phyloP scores from a whole-genome alignment of 2,113 vertebrate species.

The Callopanchax toddi region DNA sequence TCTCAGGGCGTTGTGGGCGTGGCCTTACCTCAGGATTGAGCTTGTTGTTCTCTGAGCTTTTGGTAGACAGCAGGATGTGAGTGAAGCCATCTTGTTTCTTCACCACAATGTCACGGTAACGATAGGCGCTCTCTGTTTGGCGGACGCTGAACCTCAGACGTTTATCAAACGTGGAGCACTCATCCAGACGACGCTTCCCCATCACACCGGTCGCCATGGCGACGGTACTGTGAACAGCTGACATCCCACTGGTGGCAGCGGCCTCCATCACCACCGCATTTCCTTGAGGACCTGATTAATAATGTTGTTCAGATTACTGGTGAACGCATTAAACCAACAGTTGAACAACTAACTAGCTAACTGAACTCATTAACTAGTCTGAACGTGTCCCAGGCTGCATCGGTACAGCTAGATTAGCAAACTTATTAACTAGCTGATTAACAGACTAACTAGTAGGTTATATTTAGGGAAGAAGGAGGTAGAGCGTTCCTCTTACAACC shows the following conservation, averaged over 20 bases:
- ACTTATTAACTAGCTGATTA: too few relatives aligned
- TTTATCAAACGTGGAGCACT: conserved; percentile 92
- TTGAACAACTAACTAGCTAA: too few relatives aligned
- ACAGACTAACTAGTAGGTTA: too few relatives aligned
- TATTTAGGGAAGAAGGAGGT: too few relatives aligned
- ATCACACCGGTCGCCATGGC: conserved; percentile 74
- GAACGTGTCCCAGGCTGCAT: too few relatives aligned
- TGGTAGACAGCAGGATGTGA: conserved; percentile 95
- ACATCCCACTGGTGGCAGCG: conserved; percentile 84
- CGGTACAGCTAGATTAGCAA: too few relatives aligned
- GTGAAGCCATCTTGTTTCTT: conserved; percentile 98
- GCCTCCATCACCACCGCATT: conserved; percentile 85
- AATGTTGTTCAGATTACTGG: too few relatives aligned
- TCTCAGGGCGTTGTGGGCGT: neutral
- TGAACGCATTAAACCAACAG: too few relatives aligned
- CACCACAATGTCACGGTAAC: conserved; percentile 97
- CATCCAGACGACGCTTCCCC: conserved; percentile 89
- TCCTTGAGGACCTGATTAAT: too few relatives aligned
- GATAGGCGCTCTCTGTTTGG: conserved; percentile 95
- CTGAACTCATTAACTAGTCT: too few relatives aligned
- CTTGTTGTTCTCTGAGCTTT: conserved; percentile 95
- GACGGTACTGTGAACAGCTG: conserved; percentile 81
- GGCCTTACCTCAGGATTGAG: conserved; percentile 90
- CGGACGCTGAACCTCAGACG: conserved; percentile 94
- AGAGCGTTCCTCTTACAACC: too few relatives aligned